phyloP scores from a whole-genome alignment of 2,113 vertebrate genomes.

The Varanus salvator region DNA sequence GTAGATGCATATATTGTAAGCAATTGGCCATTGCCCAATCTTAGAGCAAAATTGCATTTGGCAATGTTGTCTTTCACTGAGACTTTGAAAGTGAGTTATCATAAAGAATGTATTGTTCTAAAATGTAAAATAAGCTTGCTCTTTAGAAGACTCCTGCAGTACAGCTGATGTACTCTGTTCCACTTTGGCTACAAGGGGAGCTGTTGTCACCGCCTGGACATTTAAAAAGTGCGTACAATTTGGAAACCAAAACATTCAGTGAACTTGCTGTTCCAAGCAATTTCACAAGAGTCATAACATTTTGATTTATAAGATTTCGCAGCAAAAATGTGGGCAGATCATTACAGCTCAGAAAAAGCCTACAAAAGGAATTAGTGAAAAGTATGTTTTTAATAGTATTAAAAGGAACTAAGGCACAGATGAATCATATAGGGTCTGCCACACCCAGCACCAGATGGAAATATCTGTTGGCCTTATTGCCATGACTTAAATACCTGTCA shows the following conservation, averaged over 20 bases:
- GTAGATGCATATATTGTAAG: conserved; percentile 13
- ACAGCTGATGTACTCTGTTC: neutral
- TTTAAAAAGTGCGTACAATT: neutral
- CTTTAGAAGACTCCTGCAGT: neutral
- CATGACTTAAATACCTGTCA: neutral
- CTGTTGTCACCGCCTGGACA: neutral
- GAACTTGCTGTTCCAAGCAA: neutral
- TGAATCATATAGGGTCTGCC: neutral
- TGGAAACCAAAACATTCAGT: conserved; percentile 11
- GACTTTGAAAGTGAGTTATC: conserved; percentile 1
- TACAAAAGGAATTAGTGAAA: conserved; percentile 8
- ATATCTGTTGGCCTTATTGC: neutral
- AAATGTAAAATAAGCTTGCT: neutral
- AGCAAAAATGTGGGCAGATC: neutral
- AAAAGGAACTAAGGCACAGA: neutral
- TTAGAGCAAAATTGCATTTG: conserved; percentile 33
- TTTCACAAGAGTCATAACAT: neutral
- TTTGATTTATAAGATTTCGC: conserved; percentile 14
- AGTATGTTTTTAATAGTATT: neutral
- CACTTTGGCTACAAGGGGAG: rapidly evolving
- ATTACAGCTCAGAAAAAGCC: neutral
- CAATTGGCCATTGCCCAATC: conserved; percentile 32
- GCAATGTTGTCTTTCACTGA: conserved; percentile 20
- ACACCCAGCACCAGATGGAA: neutral
- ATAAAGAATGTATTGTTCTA: neutral